Percentiles rank a stretch among this genome's conserved stretches.
phyloP scores from a whole-genome alignment of 1,140 invertebrate species.

The Steinernema feltiae region DNA sequence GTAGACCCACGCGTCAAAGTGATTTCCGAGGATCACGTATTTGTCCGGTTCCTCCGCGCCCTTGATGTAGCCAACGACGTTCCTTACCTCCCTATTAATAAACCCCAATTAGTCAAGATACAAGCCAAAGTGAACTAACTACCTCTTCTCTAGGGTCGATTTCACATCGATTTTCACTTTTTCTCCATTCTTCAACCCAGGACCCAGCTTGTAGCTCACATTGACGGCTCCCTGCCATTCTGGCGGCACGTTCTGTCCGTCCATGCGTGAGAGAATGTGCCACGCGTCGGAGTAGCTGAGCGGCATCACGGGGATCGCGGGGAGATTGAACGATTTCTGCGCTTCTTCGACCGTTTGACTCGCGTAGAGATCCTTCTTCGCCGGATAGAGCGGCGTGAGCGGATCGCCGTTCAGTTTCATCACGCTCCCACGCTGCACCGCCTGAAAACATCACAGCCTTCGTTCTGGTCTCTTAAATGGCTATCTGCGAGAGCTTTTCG shows the following conservation, averaged over 20 bases:
- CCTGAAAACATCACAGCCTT: not conserved
- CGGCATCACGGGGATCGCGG: slow-evolving; percentile 49
- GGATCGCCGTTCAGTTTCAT: slow-evolving; percentile 49
- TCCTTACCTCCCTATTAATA: slow-evolving; percentile 46
- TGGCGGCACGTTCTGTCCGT: slow-evolving; percentile 34
- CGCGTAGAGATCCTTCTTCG: slow-evolving; percentile 42
- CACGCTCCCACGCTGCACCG: slow-evolving; percentile 22
- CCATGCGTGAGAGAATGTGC: slow-evolving; percentile 39
- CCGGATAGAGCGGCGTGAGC: slow-evolving; percentile 48
- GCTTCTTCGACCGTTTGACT: slow-evolving; percentile 44
- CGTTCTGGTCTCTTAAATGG: slow-evolving; percentile 33
- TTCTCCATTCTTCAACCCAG: slow-evolving; percentile 31
- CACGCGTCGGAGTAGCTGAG: slow-evolving; percentile 49
- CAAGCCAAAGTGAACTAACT: not conserved
- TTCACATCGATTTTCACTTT: slow-evolving; percentile 44
- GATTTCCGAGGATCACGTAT: slow-evolving; percentile 65
- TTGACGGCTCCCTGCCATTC: slow-evolving; percentile 57
- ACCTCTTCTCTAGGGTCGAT: slow-evolving; percentile 39
- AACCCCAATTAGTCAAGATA: not conserved
- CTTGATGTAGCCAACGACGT: slow-evolving; percentile 55
- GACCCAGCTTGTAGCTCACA: slow-evolving; percentile 51
- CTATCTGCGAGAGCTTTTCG: too few relatives aligned
- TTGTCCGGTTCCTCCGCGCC: slow-evolving; percentile 58
- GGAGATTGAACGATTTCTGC: slow-evolving; percentile 24
- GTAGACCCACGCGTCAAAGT: slow-evolving; percentile 65